phyloP scores from a whole-genome alignment of 2,113 vertebrate genomes.

The Malaclemys terrapin region DNA sequence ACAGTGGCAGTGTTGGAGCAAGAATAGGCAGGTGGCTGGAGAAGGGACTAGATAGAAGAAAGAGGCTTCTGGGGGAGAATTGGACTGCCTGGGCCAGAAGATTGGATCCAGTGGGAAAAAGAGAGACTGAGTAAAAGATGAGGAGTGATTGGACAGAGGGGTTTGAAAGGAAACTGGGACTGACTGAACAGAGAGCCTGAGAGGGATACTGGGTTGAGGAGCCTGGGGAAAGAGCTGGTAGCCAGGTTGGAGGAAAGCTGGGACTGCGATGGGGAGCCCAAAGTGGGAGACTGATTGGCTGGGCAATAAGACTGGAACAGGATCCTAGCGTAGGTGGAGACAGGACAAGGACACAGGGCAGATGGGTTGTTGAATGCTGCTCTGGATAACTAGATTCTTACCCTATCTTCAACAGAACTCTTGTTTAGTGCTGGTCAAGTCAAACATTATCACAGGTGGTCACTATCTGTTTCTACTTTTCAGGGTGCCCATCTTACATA shows the following conservation, averaged over 20 bases:
- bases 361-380: neutral
- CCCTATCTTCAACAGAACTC: neutral
- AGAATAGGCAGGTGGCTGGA: neutral
- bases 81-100: neutral
- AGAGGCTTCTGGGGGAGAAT: neutral
- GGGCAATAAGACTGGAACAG: neutral
- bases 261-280: neutral
- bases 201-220: neutral
- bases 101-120: neutral
- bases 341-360: neutral
- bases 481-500: neutral
- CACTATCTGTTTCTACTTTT: neutral
- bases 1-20: neutral
- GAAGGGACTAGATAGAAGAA: neutral
- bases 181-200: neutral
- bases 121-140: neutral
- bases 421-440: neutral
- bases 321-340: neutral
- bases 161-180: neutral
- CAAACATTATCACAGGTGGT: neutral
- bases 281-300: neutral
- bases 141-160: neutral
- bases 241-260: neutral
- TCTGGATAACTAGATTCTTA: neutral
- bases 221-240: neutral